Evolutionary conservation across 2,113 vertebrate species (phyloP), one percentile per base, ranked within the genome.

Genomic region (Meleagris gallopavo): DNA sequence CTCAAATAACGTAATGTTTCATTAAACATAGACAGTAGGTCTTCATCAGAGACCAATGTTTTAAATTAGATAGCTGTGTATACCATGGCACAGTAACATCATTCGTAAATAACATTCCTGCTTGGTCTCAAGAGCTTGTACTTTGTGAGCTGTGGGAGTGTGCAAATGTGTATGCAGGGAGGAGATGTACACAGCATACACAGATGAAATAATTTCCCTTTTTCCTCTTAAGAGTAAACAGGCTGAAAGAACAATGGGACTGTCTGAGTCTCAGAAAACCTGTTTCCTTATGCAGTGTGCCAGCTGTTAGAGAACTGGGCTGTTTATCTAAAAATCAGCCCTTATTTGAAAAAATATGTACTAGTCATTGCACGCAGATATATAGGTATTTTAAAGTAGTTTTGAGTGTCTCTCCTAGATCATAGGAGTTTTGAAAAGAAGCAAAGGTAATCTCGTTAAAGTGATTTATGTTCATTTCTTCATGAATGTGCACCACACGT

Each of bases 351-450:
- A 78, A 87, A 82, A 2, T 11, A 20, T 36, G 22, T 50, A 25
- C 17, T 91, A 89, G 80, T 82, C 10, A 3, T 7, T 64, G 62
- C 2, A 5, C n/a, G 15, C 48, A 43, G 18, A 2, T 70, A 14
- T 65, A 9, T 57, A 61, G 40, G 18, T 61, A 15, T 16, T 72
- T 61, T 40, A 78, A 89, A n/a, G 4, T 79, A 7, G 15, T 82
- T 92, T 29, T 45, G 17, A 52, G 2, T n/a, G 2, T n/a, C 11
- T 88, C 58, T 88, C 10, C 38, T 60, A 7, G 36, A 52, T 67
- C 27, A 5, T 73, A 73, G 91, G 70, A 84, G 24, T 60, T 88
- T 83, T 89, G 30, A 24, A 77, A 93, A 79, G 78, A 88, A 89
- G 58, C 9, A 17, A 24, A 55, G 32, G 12, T 74, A 38, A 16